Evolutionary conservation across 2,797 vertebrate species (phyloP).

Genomic region (Sylvia borin): DNA sequence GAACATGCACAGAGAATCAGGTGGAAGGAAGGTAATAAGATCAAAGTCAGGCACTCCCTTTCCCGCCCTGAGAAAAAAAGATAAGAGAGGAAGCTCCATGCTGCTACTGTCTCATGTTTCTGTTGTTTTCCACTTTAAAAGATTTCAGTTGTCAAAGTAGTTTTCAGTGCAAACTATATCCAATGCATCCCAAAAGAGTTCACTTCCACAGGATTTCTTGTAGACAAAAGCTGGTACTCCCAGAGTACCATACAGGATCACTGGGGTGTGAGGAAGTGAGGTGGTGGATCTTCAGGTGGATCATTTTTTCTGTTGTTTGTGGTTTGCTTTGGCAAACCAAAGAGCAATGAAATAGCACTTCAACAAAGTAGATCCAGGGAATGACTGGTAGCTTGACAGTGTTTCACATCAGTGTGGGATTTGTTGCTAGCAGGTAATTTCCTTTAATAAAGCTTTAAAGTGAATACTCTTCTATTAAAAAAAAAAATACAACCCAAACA

Average conservation of each 20-base stretch:
- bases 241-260: fast-evolving
- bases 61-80: conserved; percentile 7
- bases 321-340: background rate
- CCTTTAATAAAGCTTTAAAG: background rate
- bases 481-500: background rate
- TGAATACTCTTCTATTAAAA: background rate
- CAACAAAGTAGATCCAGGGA: background rate
- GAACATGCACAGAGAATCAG: background rate
- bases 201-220: background rate
- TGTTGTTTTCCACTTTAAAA: background rate
- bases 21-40: conserved; percentile 38
- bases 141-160: background rate
- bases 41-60: conserved; percentile 46
- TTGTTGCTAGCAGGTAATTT: background rate
- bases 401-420: background rate
- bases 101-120: background rate
- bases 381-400: background rate
- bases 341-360: background rate
- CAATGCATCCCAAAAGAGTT: background rate
- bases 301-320: background rate
- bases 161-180: background rate
- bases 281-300: background rate
- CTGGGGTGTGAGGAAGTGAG: background rate
- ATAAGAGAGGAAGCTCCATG: background rate
- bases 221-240: background rate